phyloP scores from a whole-genome alignment of 2,797 vertebrate genomes.

The Amazona ochrocephala region DNA sequence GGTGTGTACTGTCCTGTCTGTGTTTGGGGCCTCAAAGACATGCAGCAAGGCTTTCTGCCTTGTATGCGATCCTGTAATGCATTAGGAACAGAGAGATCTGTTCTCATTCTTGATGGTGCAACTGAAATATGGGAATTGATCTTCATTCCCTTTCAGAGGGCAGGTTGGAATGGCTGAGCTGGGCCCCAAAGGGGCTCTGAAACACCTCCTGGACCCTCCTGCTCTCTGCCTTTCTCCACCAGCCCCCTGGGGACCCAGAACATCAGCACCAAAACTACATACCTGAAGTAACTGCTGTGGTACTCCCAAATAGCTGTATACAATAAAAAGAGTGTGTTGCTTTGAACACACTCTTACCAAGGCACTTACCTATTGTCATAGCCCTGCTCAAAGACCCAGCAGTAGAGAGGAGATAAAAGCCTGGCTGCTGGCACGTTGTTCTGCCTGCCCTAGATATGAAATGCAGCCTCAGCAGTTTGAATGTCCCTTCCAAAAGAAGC shows the following conservation, averaged over 20 bases:
- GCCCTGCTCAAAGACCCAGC: neutral
- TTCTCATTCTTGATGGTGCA: neutral
- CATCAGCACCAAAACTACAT: accelerated
- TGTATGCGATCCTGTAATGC: neutral
- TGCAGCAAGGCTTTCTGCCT: neutral
- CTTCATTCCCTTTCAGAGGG: neutral
- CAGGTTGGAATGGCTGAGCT: neutral
- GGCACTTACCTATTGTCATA: neutral
- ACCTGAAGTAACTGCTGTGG: neutral
- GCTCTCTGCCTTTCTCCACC: neutral
- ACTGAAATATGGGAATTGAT: neutral
- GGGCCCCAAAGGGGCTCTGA: neutral
- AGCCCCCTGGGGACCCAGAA: neutral
- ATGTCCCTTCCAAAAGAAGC: neutral
- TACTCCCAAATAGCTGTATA: neutral
- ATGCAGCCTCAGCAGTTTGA: neutral
- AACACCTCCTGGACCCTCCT: neutral
- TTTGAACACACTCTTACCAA: neutral
- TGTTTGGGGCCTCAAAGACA: neutral
- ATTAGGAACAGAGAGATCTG: neutral
- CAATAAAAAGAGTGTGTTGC: neutral
- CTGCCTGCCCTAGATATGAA: neutral
- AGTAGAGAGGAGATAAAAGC: neutral
- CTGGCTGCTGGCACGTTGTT: neutral
- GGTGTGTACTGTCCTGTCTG: neutral